Percentiles rank a stretch among this genome's conserved stretches.
phyloP scores from a whole-genome alignment of 2,888 invertebrate species.

The Xylota segnis region DNA sequence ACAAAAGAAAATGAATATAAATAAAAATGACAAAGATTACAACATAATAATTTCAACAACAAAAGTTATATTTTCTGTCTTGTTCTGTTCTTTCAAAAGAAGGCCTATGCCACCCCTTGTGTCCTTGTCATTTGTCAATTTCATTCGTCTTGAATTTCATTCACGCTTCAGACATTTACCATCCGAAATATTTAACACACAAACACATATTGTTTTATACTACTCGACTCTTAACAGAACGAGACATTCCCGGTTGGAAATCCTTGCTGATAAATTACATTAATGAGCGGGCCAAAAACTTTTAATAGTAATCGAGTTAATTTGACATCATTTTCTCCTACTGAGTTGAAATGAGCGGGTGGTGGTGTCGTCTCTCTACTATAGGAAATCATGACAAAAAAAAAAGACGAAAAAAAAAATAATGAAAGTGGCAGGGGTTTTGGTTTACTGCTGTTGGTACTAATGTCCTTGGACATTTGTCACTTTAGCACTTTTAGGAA shows the following conservation, averaged over 20 bases:
- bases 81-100: neutral
- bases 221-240: conserved; percentile 32
- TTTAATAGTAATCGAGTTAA: conserved; percentile 74
- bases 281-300: conserved; percentile 70
- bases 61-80: conserved; percentile 32
- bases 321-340: conserved; percentile 67
- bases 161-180: conserved; percentile 35
- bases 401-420: neutral
- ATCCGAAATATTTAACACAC: conserved; percentile 15
- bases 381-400: conserved; percentile 1
- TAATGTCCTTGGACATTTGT: conserved; percentile 63
- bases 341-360: neutral
- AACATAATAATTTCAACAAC: conserved; percentile 51
- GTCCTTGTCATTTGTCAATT: conserved; percentile 67
- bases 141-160: conserved; percentile 51
- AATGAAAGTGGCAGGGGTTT: conserved; percentile 16
- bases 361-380: neutral
- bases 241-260: conserved; percentile 41
- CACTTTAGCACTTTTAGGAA: conserved; percentile 65
- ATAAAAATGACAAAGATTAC: conserved; percentile 69
- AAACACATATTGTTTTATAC: conserved; percentile 9
- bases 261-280: conserved; percentile 71
- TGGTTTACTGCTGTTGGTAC: conserved; percentile 37
- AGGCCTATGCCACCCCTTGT: neutral
- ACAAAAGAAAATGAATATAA: conserved; percentile 60